Base-by-base conservation (phyloP, 1,140 invertebrate species). In the Pectinophora gossypiella region DNA sequence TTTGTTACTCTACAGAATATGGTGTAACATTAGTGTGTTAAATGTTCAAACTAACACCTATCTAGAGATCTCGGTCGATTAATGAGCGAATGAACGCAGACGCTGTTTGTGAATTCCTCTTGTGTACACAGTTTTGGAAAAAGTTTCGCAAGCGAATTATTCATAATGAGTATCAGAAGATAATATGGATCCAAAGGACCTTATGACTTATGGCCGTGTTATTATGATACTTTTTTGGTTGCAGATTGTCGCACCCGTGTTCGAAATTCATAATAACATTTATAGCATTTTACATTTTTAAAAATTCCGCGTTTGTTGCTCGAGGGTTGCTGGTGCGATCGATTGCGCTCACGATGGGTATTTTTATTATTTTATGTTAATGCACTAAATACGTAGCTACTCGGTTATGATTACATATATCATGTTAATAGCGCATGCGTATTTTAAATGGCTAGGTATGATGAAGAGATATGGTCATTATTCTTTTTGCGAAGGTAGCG, bases 291-390 rank as follows among this genome's bases (percentile, higher is more conserved):
- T 63, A 64, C 59, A 61, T 70, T 74, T 65, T 51, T 54, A 59
- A 73, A 44, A 79, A 68, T 70, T 60, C 54, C 56, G 60, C 62
- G 58, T 69, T 60, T 56, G 59, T 76, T 64, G 78, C 72, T 77
- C 54, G 65, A 72, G 76, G 76, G 68, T 68, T 71, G 69, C 51
- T 58, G 54, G 68, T 63, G 61, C 66, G 59, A 71, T 68, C 67
- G 64, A 73, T 79, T 69, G 58, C 59, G 48, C 62, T 73, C 72
- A 77, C 70, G 62, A 77, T 72, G 68, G 66, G 61, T 68, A 75
- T 75, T 76, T 69, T 78, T 75, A 72, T 75, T 72, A 77, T 75
- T 59, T 68, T 75, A 72, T 74, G 71, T 71, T 66, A 79, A 72
- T 66, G 58, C 54, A 62, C 53, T 68, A 73, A 81, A 72, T 68